Evolutionary conservation across 2,113 vertebrate species (phyloP).

Genomic region (Mus spicilegus): DNA sequence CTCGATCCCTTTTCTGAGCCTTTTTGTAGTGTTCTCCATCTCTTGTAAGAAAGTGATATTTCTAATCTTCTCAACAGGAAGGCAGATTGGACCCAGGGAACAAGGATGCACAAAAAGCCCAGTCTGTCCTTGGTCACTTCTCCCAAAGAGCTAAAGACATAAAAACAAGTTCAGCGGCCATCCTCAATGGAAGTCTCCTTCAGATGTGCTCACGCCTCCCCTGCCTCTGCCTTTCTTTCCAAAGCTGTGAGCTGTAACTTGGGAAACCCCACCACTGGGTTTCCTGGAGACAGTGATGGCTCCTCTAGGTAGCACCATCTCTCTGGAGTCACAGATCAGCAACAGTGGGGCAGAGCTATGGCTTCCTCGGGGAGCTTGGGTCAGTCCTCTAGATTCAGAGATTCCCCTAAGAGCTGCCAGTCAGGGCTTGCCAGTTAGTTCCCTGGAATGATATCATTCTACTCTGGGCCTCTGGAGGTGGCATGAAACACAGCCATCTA

Average conservation of each 20-base stretch:
- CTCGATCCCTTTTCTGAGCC: background rate
- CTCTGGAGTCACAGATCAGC: background rate
- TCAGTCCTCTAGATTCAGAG: background rate
- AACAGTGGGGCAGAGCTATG: accelerated
- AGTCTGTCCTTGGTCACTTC: background rate
- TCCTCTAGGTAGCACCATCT: background rate
- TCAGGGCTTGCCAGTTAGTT: background rate
- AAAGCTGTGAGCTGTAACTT: background rate
- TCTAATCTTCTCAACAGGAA: background rate
- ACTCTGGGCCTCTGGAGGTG: background rate
- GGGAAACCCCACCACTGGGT: background rate
- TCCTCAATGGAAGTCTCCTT: background rate
- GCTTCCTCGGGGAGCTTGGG: background rate
- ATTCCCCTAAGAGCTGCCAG: background rate
- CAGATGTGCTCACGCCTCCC: background rate
- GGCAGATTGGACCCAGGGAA: background rate
- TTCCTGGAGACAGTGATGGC: background rate
- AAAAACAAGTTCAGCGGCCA: background rate
- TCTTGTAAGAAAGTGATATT: background rate
- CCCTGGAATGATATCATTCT: background rate
- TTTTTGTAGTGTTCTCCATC: background rate
- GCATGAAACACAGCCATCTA: background rate
- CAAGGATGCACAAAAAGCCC: background rate
- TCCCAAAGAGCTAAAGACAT: background rate
- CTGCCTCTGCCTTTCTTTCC: background rate